These are phyloP conservation scores for Lagopus muta DNA, from an alignment of 2,113 vertebrate species.

Conservation along the genomic window DNA sequence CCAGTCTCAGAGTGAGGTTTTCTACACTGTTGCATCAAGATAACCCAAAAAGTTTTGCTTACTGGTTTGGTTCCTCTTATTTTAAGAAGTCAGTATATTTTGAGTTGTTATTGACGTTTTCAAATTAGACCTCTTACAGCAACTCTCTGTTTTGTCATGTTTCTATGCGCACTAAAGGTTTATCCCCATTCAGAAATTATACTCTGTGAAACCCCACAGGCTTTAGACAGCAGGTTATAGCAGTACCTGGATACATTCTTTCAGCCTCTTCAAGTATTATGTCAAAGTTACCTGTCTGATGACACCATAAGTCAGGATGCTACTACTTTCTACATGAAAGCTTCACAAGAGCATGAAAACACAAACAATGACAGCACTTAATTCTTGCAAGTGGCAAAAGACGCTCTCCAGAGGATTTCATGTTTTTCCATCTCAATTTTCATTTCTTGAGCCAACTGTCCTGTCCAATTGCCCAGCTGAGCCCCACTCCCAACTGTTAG, in stretches of 20 bases:
- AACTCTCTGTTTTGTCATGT: neutral
- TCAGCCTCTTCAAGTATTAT: neutral
- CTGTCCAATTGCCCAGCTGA: no score
- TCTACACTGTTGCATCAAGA: neutral
- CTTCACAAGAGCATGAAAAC: neutral
- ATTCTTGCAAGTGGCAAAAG: neutral
- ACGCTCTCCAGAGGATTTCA: neutral
- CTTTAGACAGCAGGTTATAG: neutral
- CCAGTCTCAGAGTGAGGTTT: neutral
- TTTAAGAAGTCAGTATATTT: neutral
- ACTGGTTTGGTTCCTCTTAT: neutral
- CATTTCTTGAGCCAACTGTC: conserved; percentile 4
- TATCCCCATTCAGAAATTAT: neutral
- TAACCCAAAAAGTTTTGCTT: neutral
- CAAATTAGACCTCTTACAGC: neutral
- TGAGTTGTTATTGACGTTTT: neutral
- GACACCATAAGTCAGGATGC: neutral
- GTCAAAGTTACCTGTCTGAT: neutral
- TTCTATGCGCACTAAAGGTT: neutral
- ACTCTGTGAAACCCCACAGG: neutral
- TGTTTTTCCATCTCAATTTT: conserved; percentile 14
- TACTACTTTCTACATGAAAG: neutral
- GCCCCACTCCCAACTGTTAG: neutral
- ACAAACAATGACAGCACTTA: neutral
- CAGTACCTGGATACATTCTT: neutral